A percentile compares a stretch with the other conserved stretches of the same genome.
Evolutionary conservation across 2,113 vertebrate genomes (phyloP).

Genomic region (Ursus arctos): DNA sequence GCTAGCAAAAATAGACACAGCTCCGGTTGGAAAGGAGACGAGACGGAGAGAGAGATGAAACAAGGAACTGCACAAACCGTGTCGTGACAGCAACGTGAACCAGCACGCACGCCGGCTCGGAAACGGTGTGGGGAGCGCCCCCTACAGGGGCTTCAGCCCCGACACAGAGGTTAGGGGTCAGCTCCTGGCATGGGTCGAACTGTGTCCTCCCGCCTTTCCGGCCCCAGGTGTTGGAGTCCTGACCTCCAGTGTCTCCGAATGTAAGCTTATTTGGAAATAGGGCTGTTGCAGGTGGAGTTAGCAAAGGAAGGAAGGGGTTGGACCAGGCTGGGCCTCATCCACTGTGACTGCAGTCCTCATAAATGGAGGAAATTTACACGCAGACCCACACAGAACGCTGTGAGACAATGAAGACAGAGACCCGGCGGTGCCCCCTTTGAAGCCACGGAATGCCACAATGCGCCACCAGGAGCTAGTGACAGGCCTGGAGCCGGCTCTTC

Average conservation of each 20-base stretch:
- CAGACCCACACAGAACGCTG: too few species aligned
- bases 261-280: background rate
- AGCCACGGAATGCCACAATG: background rate
- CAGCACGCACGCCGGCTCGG: accelerated
- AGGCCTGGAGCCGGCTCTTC: background rate
- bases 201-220: background rate
- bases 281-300: background rate
- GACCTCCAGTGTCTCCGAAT: accelerated
- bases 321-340: background rate
- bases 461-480: background rate
- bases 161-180: accelerated
- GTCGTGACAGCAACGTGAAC: accelerated
- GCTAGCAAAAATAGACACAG: background rate
- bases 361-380: background rate
- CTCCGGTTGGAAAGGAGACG: background rate
- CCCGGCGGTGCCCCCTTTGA: too few species aligned
- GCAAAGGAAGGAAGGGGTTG: background rate
- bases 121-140: accelerated
- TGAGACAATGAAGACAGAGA: background rate
- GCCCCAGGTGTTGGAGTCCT: background rate
- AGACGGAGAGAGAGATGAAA: background rate
- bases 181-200: accelerated
- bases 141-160: accelerated
- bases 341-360: background rate
- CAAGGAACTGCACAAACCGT: background rate